Percentiles rank a stretch among this genome's conserved stretches.
Evolutionary conservation across 2,113 vertebrate species (phyloP).

Genomic region (Pogonocichla stellata): DNA sequence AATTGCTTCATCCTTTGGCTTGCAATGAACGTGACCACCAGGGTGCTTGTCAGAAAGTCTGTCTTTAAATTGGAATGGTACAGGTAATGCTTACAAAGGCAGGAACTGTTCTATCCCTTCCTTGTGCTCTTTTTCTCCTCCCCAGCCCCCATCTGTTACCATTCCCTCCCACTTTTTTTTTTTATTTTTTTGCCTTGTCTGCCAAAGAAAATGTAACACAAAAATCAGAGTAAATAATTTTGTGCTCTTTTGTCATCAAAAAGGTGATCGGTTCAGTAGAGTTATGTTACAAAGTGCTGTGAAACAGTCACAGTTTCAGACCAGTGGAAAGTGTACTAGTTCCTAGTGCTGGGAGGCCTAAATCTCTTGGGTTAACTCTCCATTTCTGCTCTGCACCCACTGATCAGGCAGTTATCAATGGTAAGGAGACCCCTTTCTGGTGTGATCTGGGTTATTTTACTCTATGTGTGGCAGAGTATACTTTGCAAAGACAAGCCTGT

Average conservation of each 20-base stretch:
- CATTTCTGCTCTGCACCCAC: background rate
- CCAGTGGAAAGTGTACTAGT: background rate
- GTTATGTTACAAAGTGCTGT: background rate
- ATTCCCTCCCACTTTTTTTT: background rate
- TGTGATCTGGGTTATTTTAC: background rate
- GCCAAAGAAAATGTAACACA: background rate
- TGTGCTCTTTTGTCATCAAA: background rate
- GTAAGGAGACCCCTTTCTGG: background rate
- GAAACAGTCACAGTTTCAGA: background rate
- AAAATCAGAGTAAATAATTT: background rate
- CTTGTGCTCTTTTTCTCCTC: fast-evolving
- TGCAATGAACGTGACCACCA: background rate
- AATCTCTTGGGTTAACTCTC: background rate
- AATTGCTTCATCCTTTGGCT: background rate
- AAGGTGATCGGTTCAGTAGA: background rate
- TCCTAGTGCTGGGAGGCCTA: background rate
- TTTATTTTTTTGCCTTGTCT: background rate
- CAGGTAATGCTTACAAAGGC: background rate
- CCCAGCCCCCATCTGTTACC: fast-evolving
- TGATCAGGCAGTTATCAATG: background rate
- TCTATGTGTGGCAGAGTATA: background rate
- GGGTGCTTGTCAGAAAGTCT: background rate
- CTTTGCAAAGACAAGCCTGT: background rate
- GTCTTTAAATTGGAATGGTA: background rate
- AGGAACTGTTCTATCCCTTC: background rate